These are phyloP conservation scores for Pachliopta kotzebuea DNA, from an alignment of 2,888 invertebrate genomes.

Conservation along the genomic window DNA sequence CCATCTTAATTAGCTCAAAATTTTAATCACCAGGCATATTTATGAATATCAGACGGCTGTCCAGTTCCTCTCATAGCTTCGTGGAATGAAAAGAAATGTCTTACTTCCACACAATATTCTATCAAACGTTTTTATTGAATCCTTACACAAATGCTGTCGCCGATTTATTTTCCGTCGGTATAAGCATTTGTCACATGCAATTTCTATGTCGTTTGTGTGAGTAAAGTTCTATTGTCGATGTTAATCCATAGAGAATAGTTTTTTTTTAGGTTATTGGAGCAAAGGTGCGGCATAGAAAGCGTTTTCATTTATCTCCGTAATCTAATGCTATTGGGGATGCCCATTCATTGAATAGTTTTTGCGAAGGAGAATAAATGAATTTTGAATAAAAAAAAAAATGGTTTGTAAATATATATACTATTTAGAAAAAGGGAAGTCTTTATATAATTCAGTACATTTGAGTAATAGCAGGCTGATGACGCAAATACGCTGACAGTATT, in stretches of 20 bases:
- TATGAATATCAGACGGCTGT: too few relatives aligned
- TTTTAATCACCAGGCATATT: too few relatives aligned
- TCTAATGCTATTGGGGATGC: slow-evolving; percentile 16
- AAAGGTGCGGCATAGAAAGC: slow-evolving; percentile 25
- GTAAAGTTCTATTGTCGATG: slow-evolving; percentile 32
- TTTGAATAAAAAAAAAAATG: slow-evolving; percentile 22
- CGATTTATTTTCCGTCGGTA: slow-evolving; percentile 9
- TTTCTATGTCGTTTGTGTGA: slow-evolving; percentile 32
- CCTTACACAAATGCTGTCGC: neutral
- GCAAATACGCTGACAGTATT: too few relatives aligned
- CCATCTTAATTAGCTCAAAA: too few relatives aligned
- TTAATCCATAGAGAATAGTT: slow-evolving; percentile 36
- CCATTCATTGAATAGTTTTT: slow-evolving; percentile 21
- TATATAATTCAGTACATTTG: too few relatives aligned
- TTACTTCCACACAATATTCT: neutral
- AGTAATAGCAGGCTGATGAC: too few relatives aligned
- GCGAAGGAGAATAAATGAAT: slow-evolving; percentile 19
- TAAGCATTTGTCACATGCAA: slow-evolving; percentile 12
- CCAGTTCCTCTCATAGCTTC: too few relatives aligned
- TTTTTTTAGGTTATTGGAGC: slow-evolving; percentile 28
- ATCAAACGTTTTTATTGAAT: neutral
- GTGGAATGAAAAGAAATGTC: neutral
- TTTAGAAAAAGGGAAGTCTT: too few relatives aligned
- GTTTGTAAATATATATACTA: slow-evolving; percentile 11
- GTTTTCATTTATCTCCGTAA: slow-evolving; percentile 25